These are phyloP conservation scores for Machaerirhynchus nigripectus DNA, from an alignment of 2,113 vertebrate genomes.

Conservation along the genomic window DNA sequence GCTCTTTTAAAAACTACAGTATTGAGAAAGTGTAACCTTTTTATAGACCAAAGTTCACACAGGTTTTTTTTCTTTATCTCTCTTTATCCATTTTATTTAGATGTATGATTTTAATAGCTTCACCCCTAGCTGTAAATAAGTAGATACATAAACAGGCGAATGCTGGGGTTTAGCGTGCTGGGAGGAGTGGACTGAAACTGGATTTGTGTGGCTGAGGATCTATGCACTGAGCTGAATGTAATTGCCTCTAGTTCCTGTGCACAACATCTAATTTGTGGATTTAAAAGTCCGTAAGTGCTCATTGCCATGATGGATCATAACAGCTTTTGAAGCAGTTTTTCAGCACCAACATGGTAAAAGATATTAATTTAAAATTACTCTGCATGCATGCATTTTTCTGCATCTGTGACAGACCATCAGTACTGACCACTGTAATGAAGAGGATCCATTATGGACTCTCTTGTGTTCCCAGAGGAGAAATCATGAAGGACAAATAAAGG, in stretches of 20 bases:
- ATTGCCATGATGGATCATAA: slow-evolving; percentile 33
- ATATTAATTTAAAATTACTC: slow-evolving; percentile 53
- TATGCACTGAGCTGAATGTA: not conserved
- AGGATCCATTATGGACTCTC: not conserved
- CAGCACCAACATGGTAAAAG: not conserved
- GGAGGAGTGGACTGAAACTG: not conserved
- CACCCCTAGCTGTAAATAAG: not conserved
- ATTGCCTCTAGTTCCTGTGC: not conserved
- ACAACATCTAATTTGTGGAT: slow-evolving; percentile 14
- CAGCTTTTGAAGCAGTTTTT: slow-evolving; percentile 44
- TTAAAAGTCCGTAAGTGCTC: slow-evolving; percentile 11
- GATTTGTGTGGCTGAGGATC: not conserved
- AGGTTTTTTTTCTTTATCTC: not conserved
- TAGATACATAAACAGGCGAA: not conserved
- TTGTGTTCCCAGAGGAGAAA: not conserved
- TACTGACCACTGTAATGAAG: not conserved
- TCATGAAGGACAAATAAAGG: not conserved
- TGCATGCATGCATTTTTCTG: not conserved
- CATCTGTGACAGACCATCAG: not conserved
- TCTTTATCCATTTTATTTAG: not conserved
- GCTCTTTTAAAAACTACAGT: not conserved
- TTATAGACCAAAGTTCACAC: not conserved
- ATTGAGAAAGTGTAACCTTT: not conserved
- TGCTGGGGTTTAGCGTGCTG: not conserved
- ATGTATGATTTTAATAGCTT: not conserved